A percentile compares a stretch with the other conserved stretches of the same genome.
These are phyloP conservation scores for Norana najaformis DNA, from an alignment of 2,888 invertebrate genomes.

Conservation along the genomic window DNA sequence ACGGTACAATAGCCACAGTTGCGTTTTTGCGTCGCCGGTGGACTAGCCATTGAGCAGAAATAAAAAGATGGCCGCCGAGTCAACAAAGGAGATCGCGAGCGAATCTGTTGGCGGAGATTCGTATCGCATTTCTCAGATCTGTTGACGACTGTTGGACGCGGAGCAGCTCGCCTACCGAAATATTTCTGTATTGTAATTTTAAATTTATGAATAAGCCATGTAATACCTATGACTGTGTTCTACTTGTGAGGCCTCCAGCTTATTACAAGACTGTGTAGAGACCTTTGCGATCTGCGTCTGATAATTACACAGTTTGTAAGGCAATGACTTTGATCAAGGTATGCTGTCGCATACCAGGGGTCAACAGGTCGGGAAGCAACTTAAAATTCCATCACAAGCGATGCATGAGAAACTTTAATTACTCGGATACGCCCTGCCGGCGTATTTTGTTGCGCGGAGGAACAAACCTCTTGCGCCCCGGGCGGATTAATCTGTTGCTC, in stretches of 20 bases:
- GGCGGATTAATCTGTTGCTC: neutral
- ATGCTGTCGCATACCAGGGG: neutral
- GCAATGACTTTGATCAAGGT: neutral
- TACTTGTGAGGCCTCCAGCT: neutral
- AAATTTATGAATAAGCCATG: neutral
- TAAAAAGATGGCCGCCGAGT: neutral
- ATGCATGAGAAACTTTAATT: neutral
- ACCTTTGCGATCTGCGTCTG: neutral
- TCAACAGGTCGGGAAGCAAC: neutral
- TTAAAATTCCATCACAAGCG: neutral
- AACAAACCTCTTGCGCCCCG: neutral
- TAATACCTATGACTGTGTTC: neutral
- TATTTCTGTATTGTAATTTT: neutral
- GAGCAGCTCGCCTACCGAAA: neutral
- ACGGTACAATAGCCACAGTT: neutral
- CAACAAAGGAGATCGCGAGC: neutral
- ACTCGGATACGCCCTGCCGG: neutral
- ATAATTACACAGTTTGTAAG: constrained; percentile 2
- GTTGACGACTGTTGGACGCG: neutral
- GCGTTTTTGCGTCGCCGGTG: neutral
- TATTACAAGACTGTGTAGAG: too few relatives aligned
- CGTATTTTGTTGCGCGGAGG: neutral
- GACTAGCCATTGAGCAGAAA: neutral
- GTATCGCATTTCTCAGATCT: neutral
- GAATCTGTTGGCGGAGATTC: too few relatives aligned